Evolutionary conservation across 2,888 invertebrate species (phyloP).

Genomic region (Archaeoteleia sp.): DNA sequence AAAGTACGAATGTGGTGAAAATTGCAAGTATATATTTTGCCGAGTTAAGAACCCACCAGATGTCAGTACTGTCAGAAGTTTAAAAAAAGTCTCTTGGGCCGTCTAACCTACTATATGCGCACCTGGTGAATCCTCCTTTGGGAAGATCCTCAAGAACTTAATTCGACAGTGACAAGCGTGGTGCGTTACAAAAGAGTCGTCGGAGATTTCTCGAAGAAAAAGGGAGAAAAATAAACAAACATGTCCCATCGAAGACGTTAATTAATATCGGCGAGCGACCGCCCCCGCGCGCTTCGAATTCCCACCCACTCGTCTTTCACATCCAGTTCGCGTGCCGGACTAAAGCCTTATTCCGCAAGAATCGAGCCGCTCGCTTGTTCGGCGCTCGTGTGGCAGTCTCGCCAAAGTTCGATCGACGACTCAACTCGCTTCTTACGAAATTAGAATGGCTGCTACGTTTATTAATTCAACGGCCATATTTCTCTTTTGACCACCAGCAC

Average conservation of each 20-base stretch:
- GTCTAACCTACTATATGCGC: no score
- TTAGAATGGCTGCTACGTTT: slow-evolving; percentile 56
- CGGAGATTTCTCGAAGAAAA: no score
- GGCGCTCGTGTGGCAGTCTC: background rate
- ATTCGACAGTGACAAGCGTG: no score
- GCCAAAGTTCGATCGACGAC: slow-evolving; percentile 24
- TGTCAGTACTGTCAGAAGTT: no score
- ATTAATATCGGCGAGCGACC: slow-evolving; percentile 21
- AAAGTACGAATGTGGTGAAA: no score
- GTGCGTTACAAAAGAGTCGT: no score
- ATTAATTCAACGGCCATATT: slow-evolving; percentile 60
- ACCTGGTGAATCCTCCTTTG: no score
- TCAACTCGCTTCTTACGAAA: slow-evolving; percentile 45
- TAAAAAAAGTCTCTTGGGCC: no score
- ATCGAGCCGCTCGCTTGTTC: slow-evolving; percentile 11
- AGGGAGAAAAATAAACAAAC: background rate
- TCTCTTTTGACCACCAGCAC: background rate
- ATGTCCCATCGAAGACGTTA: slow-evolving; percentile 13
- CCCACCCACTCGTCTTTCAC: slow-evolving; percentile 16
- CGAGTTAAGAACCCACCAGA: no score
- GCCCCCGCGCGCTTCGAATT: slow-evolving; percentile 17
- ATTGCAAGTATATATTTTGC: no score
- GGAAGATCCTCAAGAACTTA: no score
- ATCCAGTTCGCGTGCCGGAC: slow-evolving; percentile 29
- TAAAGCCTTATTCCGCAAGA: slow-evolving; percentile 12